Percentiles rank a stretch among this genome's conserved stretches.
Evolutionary conservation across 2,797 vertebrate genomes (phyloP).

Genomic region (Fistularia commersonii): DNA sequence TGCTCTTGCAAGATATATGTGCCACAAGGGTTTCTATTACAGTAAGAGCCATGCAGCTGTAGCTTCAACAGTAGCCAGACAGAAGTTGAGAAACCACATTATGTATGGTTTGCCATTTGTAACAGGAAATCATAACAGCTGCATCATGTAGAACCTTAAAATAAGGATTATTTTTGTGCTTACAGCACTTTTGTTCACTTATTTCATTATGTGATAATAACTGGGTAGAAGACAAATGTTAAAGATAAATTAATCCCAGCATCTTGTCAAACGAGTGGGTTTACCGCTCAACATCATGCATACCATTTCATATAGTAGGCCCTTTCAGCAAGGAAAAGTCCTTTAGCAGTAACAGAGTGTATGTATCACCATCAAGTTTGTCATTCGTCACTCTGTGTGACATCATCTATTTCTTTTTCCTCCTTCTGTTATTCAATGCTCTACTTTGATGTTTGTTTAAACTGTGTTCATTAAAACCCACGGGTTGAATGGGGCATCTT

Average conservation of each 20-base stretch:
- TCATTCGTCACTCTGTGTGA: slow-evolving; percentile 55
- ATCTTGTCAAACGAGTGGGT: slow-evolving; percentile 5
- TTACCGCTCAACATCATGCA: no score
- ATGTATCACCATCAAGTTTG: slow-evolving; percentile 38
- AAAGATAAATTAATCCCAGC: slow-evolving; percentile 12
- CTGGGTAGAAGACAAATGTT: slow-evolving; percentile 1
- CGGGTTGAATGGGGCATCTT: slow-evolving; percentile 44
- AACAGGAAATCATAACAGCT: slow-evolving; percentile 68
- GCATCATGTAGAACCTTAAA: slow-evolving; percentile 33
- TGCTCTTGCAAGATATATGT: slow-evolving; percentile 62
- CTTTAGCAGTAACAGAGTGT: slow-evolving; percentile 8
- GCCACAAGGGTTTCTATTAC: slow-evolving; percentile 64
- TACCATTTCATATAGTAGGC: no score
- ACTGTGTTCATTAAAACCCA: slow-evolving; percentile 57
- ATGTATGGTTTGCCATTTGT: slow-evolving; percentile 51
- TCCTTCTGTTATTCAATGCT: slow-evolving; percentile 49
- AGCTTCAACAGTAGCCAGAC: slow-evolving; percentile 62
- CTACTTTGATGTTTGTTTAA: slow-evolving; percentile 67
- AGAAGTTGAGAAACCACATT: slow-evolving; percentile 55
- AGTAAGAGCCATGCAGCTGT: slow-evolving; percentile 64
- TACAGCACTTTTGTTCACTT: slow-evolving; percentile 16
- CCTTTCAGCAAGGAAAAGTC: no score
- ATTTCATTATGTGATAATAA: slow-evolving; percentile 24
- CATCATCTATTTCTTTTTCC: slow-evolving; percentile 58
- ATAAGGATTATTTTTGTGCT: slow-evolving; percentile 27